Conservation (phyloP, 2,888 invertebrate genomes). For the Callosobruchus maculatus region DNA sequence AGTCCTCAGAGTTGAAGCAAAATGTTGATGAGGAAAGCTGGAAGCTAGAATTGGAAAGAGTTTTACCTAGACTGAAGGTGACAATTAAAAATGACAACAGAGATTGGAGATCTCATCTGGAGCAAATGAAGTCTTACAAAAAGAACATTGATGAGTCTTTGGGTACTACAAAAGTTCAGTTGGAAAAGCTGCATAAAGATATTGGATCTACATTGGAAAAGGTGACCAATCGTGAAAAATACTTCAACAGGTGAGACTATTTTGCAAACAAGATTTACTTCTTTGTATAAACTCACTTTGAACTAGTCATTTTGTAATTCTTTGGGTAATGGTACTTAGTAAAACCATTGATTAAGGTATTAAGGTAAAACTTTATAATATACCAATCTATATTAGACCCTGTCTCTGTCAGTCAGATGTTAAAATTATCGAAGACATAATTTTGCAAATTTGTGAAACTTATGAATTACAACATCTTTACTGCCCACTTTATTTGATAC, state of each 20-base stretch:
- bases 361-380: no score
- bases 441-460: no score
- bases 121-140: constrained; percentile 84
- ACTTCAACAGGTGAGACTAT: constrained; percentile 65
- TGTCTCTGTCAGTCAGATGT: no score
- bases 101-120: constrained; percentile 91
- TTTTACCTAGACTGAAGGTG: constrained; percentile 82
- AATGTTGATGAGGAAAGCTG: constrained; percentile 74
- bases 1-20: constrained; percentile 45
- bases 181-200: constrained; percentile 78
- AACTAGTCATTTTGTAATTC: no score
- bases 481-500: no score
- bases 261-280: no score
- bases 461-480: no score
- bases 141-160: constrained; percentile 62
- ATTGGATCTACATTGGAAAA: constrained; percentile 86
- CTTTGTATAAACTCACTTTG: no score
- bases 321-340: no score
- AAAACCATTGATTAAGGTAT: no score
- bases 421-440: no score
- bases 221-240: constrained; percentile 85
- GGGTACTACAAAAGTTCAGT: constrained; percentile 64
- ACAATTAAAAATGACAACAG: constrained; percentile 67
- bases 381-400: no score
- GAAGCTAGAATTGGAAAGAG: constrained; percentile 90